Base-by-base conservation (phyloP, 1,140 invertebrate genomes). In the Oppia nitens region DNA sequence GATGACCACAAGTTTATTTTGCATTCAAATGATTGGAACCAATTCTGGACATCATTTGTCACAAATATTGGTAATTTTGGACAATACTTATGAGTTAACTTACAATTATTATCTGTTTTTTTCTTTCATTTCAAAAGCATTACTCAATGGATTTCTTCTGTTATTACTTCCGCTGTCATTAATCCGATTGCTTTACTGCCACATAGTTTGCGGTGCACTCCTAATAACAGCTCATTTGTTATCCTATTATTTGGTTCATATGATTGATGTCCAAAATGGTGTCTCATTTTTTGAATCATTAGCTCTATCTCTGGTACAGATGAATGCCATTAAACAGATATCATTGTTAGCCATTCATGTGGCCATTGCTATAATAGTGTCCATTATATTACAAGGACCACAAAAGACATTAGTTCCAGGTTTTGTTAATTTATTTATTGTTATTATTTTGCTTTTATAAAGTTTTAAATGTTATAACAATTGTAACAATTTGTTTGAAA, bases 171-270 rank as follows among this genome's bases (percentile, higher is more conserved):
- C 77, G 3, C 62, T 78, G 17, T 65, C 69, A 50, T 69, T 72
- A 59, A 68, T 78, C 23, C 71, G 76, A 14, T 69, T 67, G 14
- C 65, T 78, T 27, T 79, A 79, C 67, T 73, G 74, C 66, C 76
- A 79, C 64, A 66, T 74, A 27, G 64, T 77, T 20, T 73, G 72
- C 65, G 66, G 69, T 32, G 67, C 69, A 28, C 63, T 78, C 0
- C 64, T 78, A 20, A 65, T 67, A 1, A 66, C 66, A 21, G 70
- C 72, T 20, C 72, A 75, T 51, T 67, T 73, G 56, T 66, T 77
- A 45, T 77, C 75, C 2, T 64, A 67, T n/a, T 67, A 69, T 47
- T 77, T 75, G 61, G 70, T 78, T 14, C 62, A 68, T 28, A 61
- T 64, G 24, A 69, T 45, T 64, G 67, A 63, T 49, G 66, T 48